These are phyloP conservation scores for Adelognathus sp. DNA, from an alignment of 2,888 invertebrate genomes.

Conservation along the genomic window DNA sequence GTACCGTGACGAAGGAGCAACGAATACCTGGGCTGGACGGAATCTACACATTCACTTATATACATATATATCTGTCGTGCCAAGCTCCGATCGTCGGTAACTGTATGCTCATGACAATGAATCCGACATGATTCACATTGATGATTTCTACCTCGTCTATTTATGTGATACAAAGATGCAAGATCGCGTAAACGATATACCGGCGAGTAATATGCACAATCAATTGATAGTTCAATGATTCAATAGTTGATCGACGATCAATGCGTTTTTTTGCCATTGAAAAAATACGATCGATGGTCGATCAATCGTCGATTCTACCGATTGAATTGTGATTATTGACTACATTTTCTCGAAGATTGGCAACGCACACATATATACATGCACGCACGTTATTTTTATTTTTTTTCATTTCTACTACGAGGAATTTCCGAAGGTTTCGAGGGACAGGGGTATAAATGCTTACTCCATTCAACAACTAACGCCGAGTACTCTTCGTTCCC, in stretches of 20 bases:
- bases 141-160: neutral
- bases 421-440: neutral
- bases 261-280: neutral
- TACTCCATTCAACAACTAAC: slow-evolving; percentile 68
- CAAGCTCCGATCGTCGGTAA: slow-evolving; percentile 75
- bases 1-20: slow-evolving; percentile 57
- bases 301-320: slow-evolving; percentile 14
- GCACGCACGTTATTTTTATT: slow-evolving; percentile 72
- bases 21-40: slow-evolving; percentile 78
- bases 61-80: slow-evolving; percentile 80
- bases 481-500: slow-evolving; percentile 69
- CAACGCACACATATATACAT: slow-evolving; percentile 79
- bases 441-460: slow-evolving; percentile 64
- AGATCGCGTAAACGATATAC: neutral
- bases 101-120: slow-evolving; percentile 22
- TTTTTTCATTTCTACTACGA: slow-evolving; percentile 45
- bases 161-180: neutral
- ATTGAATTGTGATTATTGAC: neutral
- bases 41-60: slow-evolving; percentile 80
- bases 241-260: neutral
- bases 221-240: neutral
- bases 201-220: neutral
- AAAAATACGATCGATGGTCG: slow-evolving; percentile 9
- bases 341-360: slow-evolving; percentile 72
- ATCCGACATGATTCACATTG: neutral